Base-by-base conservation (phyloP, 2,888 invertebrate species). In the Fabriciana adippe region DNA sequence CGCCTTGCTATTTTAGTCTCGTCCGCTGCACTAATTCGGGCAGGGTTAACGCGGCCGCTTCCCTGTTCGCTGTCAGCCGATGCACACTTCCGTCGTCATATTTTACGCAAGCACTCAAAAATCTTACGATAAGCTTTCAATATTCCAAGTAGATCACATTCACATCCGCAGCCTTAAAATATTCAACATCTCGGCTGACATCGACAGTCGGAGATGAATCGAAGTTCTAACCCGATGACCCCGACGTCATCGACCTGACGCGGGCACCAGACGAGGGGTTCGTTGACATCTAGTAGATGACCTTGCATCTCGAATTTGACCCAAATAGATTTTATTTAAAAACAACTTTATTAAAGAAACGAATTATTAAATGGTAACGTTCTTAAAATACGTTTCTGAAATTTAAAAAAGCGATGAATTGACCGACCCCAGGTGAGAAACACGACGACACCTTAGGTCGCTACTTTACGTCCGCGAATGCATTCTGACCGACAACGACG, bases 11-110 rank as follows among this genome's bases (percentile, higher is more conserved):
- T 92, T 92, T 91, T 85, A 80, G 90, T 89, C 90, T 83, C 89
- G 88, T 87, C 83, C 90, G 89, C 89, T 91, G 91, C 91, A 91
- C 92, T 92, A 92, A 91, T 89, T 91, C 92, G 92, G 92, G 91
- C 91, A 90, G 92, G 91, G 91, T 92, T 92, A 91, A 85, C 89
- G 88, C 87, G 86, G 85, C 84, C 89, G 88, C 90, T 88, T 90
- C 89, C 83, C 82, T 80, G 83, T 83, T 78, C 85, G 84, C 83
- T 80, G 83, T 78, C 81, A 84, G 80, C 83, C 82, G 82, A 83
- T 85, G 81, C 81, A 86, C 90, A 90, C 89, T 90, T 90, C 89
- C 89, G 88, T 87, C 89, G 89, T 87, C 82, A 72, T 82, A 83
- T 81, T 86, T 83, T 81, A 80, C 81, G 79, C 80, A 79, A 81